phyloP scores from a whole-genome alignment of 2,113 vertebrate genomes.

The Peromyscus maniculatus region DNA sequence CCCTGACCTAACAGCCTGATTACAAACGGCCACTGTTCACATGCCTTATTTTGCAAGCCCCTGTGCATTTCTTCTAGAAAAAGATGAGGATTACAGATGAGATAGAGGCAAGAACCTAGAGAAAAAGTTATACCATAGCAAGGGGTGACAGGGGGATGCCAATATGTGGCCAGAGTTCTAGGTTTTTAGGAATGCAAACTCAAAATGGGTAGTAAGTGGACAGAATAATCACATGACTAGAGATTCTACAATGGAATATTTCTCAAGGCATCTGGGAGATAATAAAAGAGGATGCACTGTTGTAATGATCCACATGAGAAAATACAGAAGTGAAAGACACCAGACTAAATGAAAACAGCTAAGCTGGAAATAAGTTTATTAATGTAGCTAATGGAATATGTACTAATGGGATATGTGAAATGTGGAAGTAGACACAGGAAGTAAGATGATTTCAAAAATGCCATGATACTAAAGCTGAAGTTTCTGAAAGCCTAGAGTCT shows the following conservation, averaged over 20 bases:
- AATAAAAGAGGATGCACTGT: not conserved
- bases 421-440: not conserved
- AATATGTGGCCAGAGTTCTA: not conserved
- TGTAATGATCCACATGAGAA: slow-evolving; percentile 13
- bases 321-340: slow-evolving; percentile 11
- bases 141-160: not conserved
- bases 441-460: not conserved
- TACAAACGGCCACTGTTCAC: not conserved
- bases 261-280: not conserved
- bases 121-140: not conserved
- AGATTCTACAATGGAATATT: not conserved
- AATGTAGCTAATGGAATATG: not conserved
- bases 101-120: not conserved
- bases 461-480: not conserved
- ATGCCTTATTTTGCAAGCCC: not conserved
- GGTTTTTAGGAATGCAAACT: not conserved
- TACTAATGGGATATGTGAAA: slow-evolving; percentile 14
- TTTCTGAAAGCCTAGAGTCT: not conserved
- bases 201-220: not conserved
- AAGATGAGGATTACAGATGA: not conserved
- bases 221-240: not conserved
- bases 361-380: slow-evolving; percentile 26
- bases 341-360: slow-evolving; percentile 45
- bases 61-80: not conserved
- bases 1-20: not conserved